Evolutionary conservation across 2,113 vertebrate species (phyloP).

Genomic region (Pelecanus crispus): DNA sequence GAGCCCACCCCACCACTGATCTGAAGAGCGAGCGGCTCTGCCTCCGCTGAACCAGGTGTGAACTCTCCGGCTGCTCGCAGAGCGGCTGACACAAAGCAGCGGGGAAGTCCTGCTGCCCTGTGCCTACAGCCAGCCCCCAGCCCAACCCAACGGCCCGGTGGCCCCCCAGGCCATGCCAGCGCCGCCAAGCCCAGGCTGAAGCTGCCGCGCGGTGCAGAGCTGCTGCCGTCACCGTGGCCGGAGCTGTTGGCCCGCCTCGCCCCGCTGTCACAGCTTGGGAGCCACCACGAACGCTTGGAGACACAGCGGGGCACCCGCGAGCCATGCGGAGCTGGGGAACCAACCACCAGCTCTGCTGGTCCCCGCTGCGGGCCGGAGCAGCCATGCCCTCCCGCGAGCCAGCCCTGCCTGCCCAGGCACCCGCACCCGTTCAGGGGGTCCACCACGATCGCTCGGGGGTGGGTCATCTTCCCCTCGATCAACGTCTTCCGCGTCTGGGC

Average conservation of each 20-base stretch:
- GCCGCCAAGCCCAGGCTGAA: background rate
- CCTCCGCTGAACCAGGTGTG: background rate
- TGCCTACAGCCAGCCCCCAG: background rate
- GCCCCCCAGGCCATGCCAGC: fast-evolving
- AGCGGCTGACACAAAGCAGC: background rate
- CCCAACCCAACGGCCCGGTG: fast-evolving
- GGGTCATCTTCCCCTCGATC: constrained; percentile 95
- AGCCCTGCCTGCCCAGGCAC: constrained; percentile 43
- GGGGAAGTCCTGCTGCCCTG: background rate
- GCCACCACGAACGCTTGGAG: fast-evolving
- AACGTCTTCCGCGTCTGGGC: constrained; percentile 92
- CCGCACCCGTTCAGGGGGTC: constrained; percentile 92
- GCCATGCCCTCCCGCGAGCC: fast-evolving
- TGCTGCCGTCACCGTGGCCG: fast-evolving
- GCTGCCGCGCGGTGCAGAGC: background rate
- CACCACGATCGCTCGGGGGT: constrained; percentile 93
- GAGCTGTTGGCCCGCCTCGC: background rate
- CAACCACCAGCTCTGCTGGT: background rate
- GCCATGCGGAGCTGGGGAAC: fast-evolving
- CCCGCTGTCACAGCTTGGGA: fast-evolving
- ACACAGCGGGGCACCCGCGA: fast-evolving
- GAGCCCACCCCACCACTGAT: background rate
- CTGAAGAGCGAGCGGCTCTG: background rate
- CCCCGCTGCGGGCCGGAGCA: too few relatives aligned
- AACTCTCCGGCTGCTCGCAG: background rate